Percentiles rank a stretch among this genome's conserved stretches.
phyloP scores from a whole-genome alignment of 1,140 invertebrate genomes.

The Hesperophylax magnus region DNA sequence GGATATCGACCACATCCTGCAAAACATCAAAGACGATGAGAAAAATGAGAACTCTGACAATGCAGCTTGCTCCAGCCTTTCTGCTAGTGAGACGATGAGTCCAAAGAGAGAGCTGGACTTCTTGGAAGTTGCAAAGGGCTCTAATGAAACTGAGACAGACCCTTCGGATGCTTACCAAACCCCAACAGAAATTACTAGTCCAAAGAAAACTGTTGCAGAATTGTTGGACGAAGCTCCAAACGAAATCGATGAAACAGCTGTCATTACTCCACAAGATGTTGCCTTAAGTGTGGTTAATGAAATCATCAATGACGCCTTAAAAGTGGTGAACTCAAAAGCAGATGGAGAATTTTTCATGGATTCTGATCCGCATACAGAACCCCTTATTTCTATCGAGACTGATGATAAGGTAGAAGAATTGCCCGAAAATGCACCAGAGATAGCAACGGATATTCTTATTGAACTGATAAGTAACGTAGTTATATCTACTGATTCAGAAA shows the following conservation, averaged over 20 bases:
- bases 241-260: conserved; percentile 66
- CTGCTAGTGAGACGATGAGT: conserved; percentile 67
- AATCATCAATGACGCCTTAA: conserved; percentile 68
- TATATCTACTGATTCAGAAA: conserved; percentile 9
- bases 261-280: conserved; percentile 66
- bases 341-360: neutral
- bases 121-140: conserved; percentile 61
- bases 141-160: conserved; percentile 66
- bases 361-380: conserved; percentile 1
- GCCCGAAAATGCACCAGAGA: conserved; percentile 31
- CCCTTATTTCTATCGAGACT: conserved; percentile 36
- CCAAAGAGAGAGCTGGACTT: conserved; percentile 65
- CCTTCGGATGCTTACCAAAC: conserved; percentile 75
- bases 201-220: conserved; percentile 67
- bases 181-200: conserved; percentile 72
- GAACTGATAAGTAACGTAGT: conserved; percentile 40
- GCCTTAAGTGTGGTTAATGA: conserved; percentile 68
- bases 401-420: conserved; percentile 27
- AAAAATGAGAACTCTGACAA: conserved; percentile 60
- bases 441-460: conserved; percentile 38
- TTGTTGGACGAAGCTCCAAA: conserved; percentile 69
- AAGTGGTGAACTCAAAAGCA: conserved; percentile 60
- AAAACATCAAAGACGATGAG: conserved; percentile 63
- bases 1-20: conserved; percentile 65
- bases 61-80: conserved; percentile 68